A percentile compares a stretch with the other conserved stretches of the same genome.
Conservation (phyloP, 1,140 invertebrate genomes). For the Chlorops oryzae region DNA sequence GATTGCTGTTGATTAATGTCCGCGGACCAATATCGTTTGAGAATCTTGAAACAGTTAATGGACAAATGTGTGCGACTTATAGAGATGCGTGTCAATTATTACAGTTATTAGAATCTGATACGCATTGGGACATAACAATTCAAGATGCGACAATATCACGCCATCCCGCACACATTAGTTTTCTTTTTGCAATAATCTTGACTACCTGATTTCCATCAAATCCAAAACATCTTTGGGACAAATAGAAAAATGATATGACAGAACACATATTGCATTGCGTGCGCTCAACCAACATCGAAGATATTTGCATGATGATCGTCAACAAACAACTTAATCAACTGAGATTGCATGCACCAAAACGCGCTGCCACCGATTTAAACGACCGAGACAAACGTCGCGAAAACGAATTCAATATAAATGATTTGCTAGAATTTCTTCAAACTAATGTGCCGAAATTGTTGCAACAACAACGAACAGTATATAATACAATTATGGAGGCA, state of each 20-base stretch:
- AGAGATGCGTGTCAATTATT: too few relatives aligned
- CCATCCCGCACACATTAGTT: neutral
- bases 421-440: conserved; percentile 15
- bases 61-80: too few relatives aligned
- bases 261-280: conserved; percentile 3
- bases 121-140: too few relatives aligned
- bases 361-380: conserved; percentile 24
- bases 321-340: conserved; percentile 28
- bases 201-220: too few relatives aligned
- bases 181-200: too few relatives aligned
- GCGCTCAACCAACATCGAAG: conserved; percentile 40
- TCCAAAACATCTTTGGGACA: too few relatives aligned
- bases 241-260: too few relatives aligned
- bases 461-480: conserved; percentile 17
- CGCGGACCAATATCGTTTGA: too few relatives aligned
- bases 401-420: conserved; percentile 21
- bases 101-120: too few relatives aligned
- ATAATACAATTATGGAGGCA: conserved; percentile 19
- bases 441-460: conserved; percentile 14
- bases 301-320: conserved; percentile 26
- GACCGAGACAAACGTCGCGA: conserved; percentile 25
- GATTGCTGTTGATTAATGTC: conserved; percentile 41
- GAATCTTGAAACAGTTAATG: too few relatives aligned
- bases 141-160: too few relatives aligned
- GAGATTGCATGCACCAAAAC: conserved; percentile 36